Evolutionary conservation across 2,113 vertebrate genomes (phyloP), one percentile per base, ranked within the genome.

Genomic region (Puma concolor): DNA sequence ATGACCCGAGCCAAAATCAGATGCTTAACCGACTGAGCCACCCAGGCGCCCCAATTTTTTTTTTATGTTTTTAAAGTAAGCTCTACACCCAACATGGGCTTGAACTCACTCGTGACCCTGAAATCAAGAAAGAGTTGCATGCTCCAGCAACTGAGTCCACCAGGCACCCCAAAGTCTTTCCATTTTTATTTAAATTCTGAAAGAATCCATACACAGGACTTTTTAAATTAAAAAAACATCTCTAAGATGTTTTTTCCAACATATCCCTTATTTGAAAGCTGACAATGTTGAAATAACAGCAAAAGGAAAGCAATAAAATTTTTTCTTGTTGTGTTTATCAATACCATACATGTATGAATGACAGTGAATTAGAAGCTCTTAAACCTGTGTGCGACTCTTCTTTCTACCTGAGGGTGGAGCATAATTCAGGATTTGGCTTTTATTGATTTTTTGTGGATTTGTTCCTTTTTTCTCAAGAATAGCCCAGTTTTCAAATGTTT

Each of bases 211-310:
- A 67, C 3, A 84, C 2, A 36, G 12, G 29, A 67, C 69, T 64
- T 95, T 79, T 92, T 74, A 31, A 92, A 95, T 90, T 80, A 27
- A 80, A 94, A 38, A 76, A 84, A 84, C 9, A 57, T 93, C 5
- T 94, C 31, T 86, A 88, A 89, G 33, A 81, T 72, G n/a, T 92
- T 85, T 52, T 81, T 71, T 77, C 66, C 38, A 88, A 82, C 23
- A 85, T 38, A 71, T 27, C 21, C 31, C 23, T 97, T 94, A 86
- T 92, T 88, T 63, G 66, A 94, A 97, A 98, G n/a, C n/a, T 81
- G 38, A 93, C 21, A 67, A 11, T 69, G 41, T 6, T 76, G n/a
- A 77, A 85, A 93, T 77, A 81, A 57, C 15, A 95, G 44, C 21
- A 48, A 89, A 94, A 95, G 36, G 76, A 80, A 94, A 91, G 38